Percentiles rank a stretch among this genome's conserved stretches.
These are phyloP conservation scores for Plecturocebus donacophilus DNA, from an alignment of 2,113 vertebrate species.

Conservation along the genomic window DNA sequence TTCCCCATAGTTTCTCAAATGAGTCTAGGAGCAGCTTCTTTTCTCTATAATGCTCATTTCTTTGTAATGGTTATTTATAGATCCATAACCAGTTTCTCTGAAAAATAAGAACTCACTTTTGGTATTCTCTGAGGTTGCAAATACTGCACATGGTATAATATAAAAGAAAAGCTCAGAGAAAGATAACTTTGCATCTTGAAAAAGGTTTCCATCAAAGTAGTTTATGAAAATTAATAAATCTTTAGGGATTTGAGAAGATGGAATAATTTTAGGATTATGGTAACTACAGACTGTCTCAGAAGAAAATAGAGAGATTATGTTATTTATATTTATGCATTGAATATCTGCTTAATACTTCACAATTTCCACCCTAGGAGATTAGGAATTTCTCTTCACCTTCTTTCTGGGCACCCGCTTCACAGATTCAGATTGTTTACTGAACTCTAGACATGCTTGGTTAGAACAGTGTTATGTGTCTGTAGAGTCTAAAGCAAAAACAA, in stretches of 20 bases:
- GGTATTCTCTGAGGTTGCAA: slow-evolving; percentile 76
- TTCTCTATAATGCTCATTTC: slow-evolving; percentile 17
- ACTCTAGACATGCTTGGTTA: neutral
- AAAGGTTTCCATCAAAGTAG: slow-evolving; percentile 81
- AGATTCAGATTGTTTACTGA: slow-evolving; percentile 44
- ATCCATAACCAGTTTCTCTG: slow-evolving; percentile 69
- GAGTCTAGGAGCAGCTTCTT: slow-evolving; percentile 57
- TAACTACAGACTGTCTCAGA: slow-evolving; percentile 74
- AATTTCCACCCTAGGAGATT: slow-evolving; percentile 74
- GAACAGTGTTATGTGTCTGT: neutral
- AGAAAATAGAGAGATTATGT: slow-evolving; percentile 81
- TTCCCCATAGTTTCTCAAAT: slow-evolving; percentile 70
- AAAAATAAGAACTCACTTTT: slow-evolving; percentile 75
- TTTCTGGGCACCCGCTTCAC: slow-evolving; percentile 52
- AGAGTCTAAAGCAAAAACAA: slow-evolving; percentile 40
- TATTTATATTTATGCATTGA: slow-evolving; percentile 81
- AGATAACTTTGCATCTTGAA: slow-evolving; percentile 79
- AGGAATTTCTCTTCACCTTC: slow-evolving; percentile 63
- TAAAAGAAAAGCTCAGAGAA: slow-evolving; percentile 75
- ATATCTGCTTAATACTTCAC: slow-evolving; percentile 75
- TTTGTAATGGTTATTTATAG: slow-evolving; percentile 79
- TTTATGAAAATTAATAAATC: slow-evolving; percentile 86
- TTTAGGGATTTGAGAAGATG: slow-evolving; percentile 77
- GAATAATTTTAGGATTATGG: slow-evolving; percentile 83
- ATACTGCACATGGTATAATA: slow-evolving; percentile 63